Percentiles rank a stretch among this genome's conserved stretches.
These are phyloP conservation scores for Ctenopoma multispine DNA, from an alignment of 2,797 vertebrate species.

Conservation along the genomic window DNA sequence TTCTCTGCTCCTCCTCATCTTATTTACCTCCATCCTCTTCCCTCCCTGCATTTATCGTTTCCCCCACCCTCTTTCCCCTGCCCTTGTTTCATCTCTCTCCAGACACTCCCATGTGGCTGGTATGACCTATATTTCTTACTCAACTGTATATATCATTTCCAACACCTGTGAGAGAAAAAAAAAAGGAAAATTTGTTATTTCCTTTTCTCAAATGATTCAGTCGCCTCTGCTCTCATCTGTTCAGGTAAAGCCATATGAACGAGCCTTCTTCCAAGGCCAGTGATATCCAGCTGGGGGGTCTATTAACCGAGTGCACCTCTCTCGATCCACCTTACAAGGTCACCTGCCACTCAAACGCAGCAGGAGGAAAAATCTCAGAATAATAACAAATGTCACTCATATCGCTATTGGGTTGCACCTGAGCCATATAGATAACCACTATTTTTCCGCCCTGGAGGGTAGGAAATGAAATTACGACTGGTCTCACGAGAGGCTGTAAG, in stretches of 20 bases:
- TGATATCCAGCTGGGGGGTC: conserved; percentile 65
- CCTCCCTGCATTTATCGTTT: conserved; percentile 58
- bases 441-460: conserved; percentile 60
- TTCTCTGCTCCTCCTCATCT: conserved; percentile 62
- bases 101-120: conserved; percentile 48
- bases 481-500: conserved; percentile 42
- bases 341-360: conserved; percentile 69
- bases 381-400: conserved; percentile 81
- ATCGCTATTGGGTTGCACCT: conserved; percentile 78
- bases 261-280: conserved; percentile 42
- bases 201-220: conserved; percentile 60
- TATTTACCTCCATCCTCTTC: conserved; percentile 69
- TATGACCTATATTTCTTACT: conserved; percentile 79
- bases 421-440: conserved; percentile 83
- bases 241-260: conserved; percentile 66
- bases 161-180: conserved; percentile 69
- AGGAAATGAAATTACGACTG: conserved; percentile 74
- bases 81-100: conserved; percentile 41
- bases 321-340: conserved; percentile 75
- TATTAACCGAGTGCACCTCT: conserved; percentile 68
- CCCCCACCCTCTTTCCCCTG: conserved; percentile 32
- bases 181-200: conserved; percentile 62
- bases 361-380: conserved; percentile 60
- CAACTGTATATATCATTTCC: conserved; percentile 73
- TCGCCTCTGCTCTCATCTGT: conserved; percentile 66